Evolutionary conservation across 2,888 invertebrate species (phyloP).

Genomic region (Dicyrtoma fusca): DNA sequence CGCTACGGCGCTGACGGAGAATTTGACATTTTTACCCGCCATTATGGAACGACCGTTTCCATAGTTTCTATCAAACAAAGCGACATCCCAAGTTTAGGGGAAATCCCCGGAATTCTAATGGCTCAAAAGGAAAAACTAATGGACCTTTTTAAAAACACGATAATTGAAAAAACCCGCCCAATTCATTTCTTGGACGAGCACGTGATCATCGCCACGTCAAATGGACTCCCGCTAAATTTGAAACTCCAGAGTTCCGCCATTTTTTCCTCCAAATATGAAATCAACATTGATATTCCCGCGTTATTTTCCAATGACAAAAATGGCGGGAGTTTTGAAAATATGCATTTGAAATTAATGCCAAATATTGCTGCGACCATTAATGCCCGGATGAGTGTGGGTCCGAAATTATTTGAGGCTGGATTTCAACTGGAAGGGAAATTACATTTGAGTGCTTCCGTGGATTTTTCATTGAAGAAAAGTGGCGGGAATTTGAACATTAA

Average conservation of each 20-base stretch:
- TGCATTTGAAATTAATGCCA: slow-evolving; percentile 55
- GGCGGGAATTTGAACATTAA: slow-evolving; percentile 74
- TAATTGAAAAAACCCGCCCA: slow-evolving; percentile 60
- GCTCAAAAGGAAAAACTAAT: slow-evolving; percentile 65
- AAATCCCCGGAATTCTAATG: background rate
- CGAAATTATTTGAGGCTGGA: slow-evolving; percentile 68
- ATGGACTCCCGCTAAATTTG: slow-evolving; percentile 79
- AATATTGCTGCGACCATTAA: slow-evolving; percentile 60
- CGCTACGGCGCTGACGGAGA: slow-evolving; percentile 35
- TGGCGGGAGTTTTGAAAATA: slow-evolving; percentile 62
- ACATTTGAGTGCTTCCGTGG: slow-evolving; percentile 78
- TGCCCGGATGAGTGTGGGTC: slow-evolving; percentile 60
- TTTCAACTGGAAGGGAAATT: slow-evolving; percentile 73
- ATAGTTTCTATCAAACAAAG: slow-evolving; percentile 66
- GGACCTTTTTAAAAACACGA: slow-evolving; percentile 62
- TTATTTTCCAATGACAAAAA: slow-evolving; percentile 68
- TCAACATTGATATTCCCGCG: slow-evolving; percentile 73
- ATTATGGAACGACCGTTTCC: slow-evolving; percentile 85
- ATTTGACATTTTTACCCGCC: slow-evolving; percentile 73
- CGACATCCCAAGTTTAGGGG: background rate
- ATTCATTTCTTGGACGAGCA: slow-evolving; percentile 78
- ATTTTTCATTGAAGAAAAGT: slow-evolving; percentile 67
- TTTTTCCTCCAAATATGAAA: slow-evolving; percentile 72
- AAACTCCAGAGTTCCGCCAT: slow-evolving; percentile 75
- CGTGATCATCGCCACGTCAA: slow-evolving; percentile 78